Percentiles rank a stretch among this genome's conserved stretches.
Conservation (phyloP, 2,113 vertebrate genomes). For the Laterallus jamaicensis region DNA sequence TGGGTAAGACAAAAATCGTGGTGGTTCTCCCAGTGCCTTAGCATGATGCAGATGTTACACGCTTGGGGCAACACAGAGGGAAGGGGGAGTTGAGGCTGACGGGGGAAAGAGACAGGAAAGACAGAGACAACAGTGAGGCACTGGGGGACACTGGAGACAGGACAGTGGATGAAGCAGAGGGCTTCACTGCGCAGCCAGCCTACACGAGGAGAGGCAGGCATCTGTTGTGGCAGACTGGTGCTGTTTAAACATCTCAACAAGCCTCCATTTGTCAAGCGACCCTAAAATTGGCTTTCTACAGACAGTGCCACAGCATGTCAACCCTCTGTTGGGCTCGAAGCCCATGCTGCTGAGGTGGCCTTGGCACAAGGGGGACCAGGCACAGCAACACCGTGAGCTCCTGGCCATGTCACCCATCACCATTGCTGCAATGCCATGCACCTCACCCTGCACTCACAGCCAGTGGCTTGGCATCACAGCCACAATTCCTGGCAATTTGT, state of each 20-base stretch:
- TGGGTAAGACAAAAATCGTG: fast-evolving
- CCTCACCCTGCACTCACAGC: fast-evolving
- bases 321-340: not conserved
- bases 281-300: not conserved
- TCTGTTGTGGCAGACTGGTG: not conserved
- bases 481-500: not conserved
- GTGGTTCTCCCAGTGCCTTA: not conserved
- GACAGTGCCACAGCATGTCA: not conserved
- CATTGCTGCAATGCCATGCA: fast-evolving
- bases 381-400: not conserved
- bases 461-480: not conserved
- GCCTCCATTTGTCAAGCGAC: not conserved
- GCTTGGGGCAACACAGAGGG: not conserved
- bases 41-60: not conserved
- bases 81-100: not conserved
- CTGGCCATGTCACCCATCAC: not conserved
- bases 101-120: not conserved
- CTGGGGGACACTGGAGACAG: not conserved
- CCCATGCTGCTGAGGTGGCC: not conserved
- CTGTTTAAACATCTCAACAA: not conserved
- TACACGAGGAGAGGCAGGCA: not conserved
- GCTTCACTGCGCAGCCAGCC: not conserved
- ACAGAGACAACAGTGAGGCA: not conserved
- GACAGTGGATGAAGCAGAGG: not conserved
- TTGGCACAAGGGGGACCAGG: not conserved